These are phyloP conservation scores for Autographa gamma DNA, from an alignment of 2,888 invertebrate species.

Conservation along the genomic window DNA sequence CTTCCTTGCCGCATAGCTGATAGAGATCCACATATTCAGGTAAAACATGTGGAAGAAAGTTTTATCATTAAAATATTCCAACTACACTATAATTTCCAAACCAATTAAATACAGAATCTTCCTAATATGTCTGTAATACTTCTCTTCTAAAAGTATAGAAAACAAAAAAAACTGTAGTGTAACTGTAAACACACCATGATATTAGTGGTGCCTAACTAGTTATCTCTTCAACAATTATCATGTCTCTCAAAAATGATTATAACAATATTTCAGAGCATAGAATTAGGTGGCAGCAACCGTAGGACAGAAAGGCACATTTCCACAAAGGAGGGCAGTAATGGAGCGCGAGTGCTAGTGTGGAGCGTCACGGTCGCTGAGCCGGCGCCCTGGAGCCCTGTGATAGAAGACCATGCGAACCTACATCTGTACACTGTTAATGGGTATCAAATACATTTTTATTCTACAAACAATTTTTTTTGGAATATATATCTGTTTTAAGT, in stretches of 20 bases:
- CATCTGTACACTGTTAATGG: conserved; percentile 93
- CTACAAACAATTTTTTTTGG: background rate
- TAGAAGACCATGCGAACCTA: conserved; percentile 96
- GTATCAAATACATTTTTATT: conserved; percentile 63
- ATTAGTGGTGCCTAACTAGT: too few species aligned
- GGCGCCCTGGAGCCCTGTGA: conserved; percentile 97
- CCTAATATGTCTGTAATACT: too few species aligned
- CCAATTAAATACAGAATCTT: too few species aligned
- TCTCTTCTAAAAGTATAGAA: too few species aligned
- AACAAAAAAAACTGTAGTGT: too few species aligned
- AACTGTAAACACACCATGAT: too few species aligned
- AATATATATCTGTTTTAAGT: too few species aligned
- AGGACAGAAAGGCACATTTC: conserved; percentile 84
- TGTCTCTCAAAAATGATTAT: too few species aligned
- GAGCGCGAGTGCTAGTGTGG: conserved; percentile 92
- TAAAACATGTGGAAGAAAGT: conserved; percentile 47
- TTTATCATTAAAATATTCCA: too few species aligned
- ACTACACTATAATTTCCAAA: too few species aligned
- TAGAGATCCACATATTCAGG: conserved; percentile 91
- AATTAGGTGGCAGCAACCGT: conserved; percentile 83
- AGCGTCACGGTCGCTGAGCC: conserved; percentile 96
- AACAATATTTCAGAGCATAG: conserved; percentile 75
- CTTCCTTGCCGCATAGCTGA: conserved; percentile 90
- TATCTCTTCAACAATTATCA: too few species aligned
- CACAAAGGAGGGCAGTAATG: conserved; percentile 71